Conservation (phyloP, 2,113 vertebrate species). For the Rhea americana region DNA sequence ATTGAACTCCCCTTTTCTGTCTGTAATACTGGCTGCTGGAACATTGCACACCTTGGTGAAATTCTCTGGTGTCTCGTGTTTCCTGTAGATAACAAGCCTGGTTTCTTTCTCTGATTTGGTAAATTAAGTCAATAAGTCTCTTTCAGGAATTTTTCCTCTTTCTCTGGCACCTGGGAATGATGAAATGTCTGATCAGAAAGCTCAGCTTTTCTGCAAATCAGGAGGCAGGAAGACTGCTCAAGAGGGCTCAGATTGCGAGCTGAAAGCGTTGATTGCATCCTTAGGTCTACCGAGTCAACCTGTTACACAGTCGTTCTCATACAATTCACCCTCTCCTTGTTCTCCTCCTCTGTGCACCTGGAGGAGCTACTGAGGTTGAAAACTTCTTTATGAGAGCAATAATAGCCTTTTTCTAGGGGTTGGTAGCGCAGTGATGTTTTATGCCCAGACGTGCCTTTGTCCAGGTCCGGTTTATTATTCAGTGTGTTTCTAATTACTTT, state of each 20-base stretch:
- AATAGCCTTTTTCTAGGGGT: accelerated
- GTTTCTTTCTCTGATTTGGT: background rate
- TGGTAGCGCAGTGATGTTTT: accelerated
- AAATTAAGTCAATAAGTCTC: background rate
- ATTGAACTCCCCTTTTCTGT: background rate
- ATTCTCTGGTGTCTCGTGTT: background rate
- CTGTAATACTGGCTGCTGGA: background rate
- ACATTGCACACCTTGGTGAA: accelerated
- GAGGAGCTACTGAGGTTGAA: background rate
- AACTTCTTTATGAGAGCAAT: background rate
- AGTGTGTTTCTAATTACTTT: accelerated
- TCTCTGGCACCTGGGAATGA: background rate
- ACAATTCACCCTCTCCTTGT: background rate
- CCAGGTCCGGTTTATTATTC: accelerated
- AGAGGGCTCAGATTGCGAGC: background rate
- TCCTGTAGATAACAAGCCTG: background rate
- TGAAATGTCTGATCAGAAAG: background rate
- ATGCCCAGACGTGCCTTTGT: accelerated
- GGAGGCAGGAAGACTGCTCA: background rate
- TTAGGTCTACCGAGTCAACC: background rate
- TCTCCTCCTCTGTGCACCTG: background rate
- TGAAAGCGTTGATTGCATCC: background rate
- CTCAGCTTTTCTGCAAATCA: background rate
- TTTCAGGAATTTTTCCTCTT: background rate
- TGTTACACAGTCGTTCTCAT: background rate